Percentiles rank a stretch among this genome's conserved stretches.
Conservation (phyloP, 2,113 vertebrate species). For the Pachypanchax playfairii region DNA sequence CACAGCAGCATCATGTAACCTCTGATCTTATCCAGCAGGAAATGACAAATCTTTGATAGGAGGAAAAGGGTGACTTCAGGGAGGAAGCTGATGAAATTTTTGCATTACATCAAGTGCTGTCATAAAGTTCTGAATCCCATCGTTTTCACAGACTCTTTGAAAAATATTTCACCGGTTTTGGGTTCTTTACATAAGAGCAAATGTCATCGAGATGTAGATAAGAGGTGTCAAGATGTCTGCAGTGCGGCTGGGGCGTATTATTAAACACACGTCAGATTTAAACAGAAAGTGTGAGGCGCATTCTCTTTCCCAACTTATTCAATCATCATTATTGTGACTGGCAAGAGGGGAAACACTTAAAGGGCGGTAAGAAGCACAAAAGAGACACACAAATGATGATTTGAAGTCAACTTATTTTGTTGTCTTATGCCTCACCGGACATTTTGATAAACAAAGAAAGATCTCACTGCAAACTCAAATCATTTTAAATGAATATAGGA, state of each 20-base stretch:
- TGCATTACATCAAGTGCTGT: conserved; percentile 27
- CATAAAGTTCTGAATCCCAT: conserved; percentile 8
- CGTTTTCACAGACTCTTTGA: conserved; percentile 2
- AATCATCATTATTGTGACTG: conserved; percentile 47
- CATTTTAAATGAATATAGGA: conserved; percentile 57
- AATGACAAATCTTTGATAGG: conserved; percentile 30
- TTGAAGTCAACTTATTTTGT: conserved; percentile 24
- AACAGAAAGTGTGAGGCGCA: conserved; percentile 28
- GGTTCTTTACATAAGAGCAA: conserved; percentile 44
- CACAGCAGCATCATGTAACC: conserved; percentile 28
- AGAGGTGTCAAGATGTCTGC: conserved; percentile 44
- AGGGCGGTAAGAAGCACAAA: conserved; percentile 3
- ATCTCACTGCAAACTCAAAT: conserved; percentile 51
- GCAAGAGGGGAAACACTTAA: conserved; percentile 27
- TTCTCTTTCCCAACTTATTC: conserved; percentile 31
- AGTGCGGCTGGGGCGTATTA: conserved; percentile 28
- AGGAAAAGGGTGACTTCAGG: conserved; percentile 16
- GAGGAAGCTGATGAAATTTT: conserved; percentile 9
- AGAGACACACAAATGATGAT: conserved; percentile 6
- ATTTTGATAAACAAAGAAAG: conserved; percentile 56
- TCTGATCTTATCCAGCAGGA: conserved; percentile 36
- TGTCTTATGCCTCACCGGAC: conserved; percentile 37
- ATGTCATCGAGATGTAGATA: conserved; percentile 51
- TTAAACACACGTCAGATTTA: conserved; percentile 47
- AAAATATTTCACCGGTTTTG: conserved; percentile 3